phyloP scores from a whole-genome alignment of 2,797 vertebrate species.

The Danio jaintianensis region DNA sequence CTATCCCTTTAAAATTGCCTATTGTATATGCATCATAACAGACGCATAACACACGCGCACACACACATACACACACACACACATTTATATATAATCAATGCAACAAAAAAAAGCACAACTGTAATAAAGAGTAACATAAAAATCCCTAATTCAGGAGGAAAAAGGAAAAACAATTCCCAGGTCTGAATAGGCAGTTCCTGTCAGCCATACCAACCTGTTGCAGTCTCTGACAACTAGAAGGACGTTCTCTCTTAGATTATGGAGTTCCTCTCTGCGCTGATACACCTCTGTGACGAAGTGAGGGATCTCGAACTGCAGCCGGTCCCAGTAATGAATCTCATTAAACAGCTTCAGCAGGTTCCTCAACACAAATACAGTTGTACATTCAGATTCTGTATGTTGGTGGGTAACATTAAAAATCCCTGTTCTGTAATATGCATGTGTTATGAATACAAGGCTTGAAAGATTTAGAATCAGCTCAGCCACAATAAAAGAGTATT shows the following conservation, averaged over 20 bases:
- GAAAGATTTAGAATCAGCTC: neutral
- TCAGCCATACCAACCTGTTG: constrained; percentile 79
- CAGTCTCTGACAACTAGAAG: constrained; percentile 83
- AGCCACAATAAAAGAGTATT: neutral
- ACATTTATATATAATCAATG: no score
- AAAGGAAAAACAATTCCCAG: no score
- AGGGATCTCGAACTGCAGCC: constrained; percentile 82
- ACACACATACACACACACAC: no score
- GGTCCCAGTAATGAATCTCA: constrained; percentile 89
- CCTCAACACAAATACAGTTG: constrained; percentile 66
- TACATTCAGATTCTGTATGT: constrained; percentile 2
- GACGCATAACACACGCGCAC: no score
- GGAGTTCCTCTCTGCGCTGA: constrained; percentile 81
- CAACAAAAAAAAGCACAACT: no score
- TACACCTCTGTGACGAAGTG: constrained; percentile 78
- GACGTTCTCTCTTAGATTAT: constrained; percentile 79
- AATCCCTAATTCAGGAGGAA: no score
- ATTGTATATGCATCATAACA: no score
- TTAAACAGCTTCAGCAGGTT: constrained; percentile 79
- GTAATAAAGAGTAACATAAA: no score
- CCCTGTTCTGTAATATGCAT: neutral
- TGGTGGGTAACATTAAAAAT: neutral
- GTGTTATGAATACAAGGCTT: neutral
- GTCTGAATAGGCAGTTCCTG: neutral
- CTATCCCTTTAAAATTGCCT: no score